phyloP scores from a whole-genome alignment of 1,140 invertebrate species.

The Neodiprion virginianus region DNA sequence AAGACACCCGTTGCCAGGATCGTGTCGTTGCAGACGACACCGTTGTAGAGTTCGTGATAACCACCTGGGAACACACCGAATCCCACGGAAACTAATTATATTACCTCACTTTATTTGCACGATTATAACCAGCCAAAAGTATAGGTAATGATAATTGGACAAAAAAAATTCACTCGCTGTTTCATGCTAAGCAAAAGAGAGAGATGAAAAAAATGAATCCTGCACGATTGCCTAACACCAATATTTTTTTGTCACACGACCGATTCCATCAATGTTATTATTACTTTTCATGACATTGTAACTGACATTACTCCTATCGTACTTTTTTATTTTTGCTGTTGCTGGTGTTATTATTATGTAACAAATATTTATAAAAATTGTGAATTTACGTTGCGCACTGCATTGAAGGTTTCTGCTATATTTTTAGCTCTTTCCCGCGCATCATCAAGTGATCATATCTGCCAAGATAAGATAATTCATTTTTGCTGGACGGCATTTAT shows the following conservation, averaged over 20 bases:
- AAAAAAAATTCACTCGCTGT: neutral
- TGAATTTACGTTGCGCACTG: too few relatives aligned
- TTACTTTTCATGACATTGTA: too few relatives aligned
- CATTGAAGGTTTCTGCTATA: too few relatives aligned
- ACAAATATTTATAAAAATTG: too few relatives aligned
- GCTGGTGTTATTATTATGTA: too few relatives aligned
- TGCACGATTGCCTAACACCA: too few relatives aligned
- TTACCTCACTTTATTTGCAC: conserved; percentile 34
- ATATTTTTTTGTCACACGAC: too few relatives aligned
- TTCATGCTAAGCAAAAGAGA: conserved; percentile 8
- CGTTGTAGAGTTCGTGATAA: conserved; percentile 97
- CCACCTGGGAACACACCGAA: conserved; percentile 68
- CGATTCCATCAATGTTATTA: too few relatives aligned
- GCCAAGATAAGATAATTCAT: conserved; percentile 1
- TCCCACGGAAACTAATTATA: conserved; percentile 37
- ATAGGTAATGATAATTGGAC: neutral
- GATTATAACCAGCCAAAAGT: neutral
- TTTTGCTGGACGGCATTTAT: neutral
- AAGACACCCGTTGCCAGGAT: conserved; percentile 98
- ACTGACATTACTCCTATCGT: too few relatives aligned
- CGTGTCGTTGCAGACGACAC: conserved; percentile 97
- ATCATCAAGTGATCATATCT: neutral
- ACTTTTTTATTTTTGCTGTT: too few relatives aligned
- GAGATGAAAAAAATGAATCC: neutral
- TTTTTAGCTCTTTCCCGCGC: neutral